phyloP scores from a whole-genome alignment of 2,888 invertebrate genomes.

The Melanophora roralis region DNA sequence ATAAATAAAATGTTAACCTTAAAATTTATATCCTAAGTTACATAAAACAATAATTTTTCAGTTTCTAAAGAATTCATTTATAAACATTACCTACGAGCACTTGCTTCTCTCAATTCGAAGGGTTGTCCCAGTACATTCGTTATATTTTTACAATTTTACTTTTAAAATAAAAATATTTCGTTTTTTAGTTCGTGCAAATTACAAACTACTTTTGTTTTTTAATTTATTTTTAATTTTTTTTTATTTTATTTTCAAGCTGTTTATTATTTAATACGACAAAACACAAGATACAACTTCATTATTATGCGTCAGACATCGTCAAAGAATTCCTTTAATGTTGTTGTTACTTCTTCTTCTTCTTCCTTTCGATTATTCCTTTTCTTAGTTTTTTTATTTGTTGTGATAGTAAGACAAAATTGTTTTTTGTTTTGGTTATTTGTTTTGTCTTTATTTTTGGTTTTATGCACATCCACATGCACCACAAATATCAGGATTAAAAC shows the following conservation, averaged over 20 bases:
- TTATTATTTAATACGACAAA: slow-evolving; percentile 39
- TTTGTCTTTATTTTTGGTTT: slow-evolving; percentile 18
- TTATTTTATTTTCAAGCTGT: slow-evolving; percentile 8
- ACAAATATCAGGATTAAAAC: slow-evolving; percentile 31
- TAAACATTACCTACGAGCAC: neutral
- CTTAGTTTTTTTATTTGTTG: slow-evolving; percentile 21
- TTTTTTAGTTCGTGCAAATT: too few species aligned
- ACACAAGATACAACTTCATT: slow-evolving; percentile 56
- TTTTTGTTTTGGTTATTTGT: slow-evolving; percentile 29
- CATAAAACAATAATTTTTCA: neutral
- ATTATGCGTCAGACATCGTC: slow-evolving; percentile 60
- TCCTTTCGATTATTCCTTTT: slow-evolving; percentile 46
- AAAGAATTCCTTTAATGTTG: slow-evolving; percentile 48
- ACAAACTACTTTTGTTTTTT: too few species aligned
- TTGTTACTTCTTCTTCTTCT: slow-evolving; percentile 26
- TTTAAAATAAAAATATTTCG: neutral
- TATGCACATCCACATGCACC: neutral
- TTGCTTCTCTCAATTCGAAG: neutral
- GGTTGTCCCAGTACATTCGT: neutral
- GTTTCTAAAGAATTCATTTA: neutral
- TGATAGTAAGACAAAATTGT: slow-evolving; percentile 34
- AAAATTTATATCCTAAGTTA: neutral
- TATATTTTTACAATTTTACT: neutral
- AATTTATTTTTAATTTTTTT: slow-evolving; percentile 1
- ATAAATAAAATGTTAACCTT: neutral